Base-by-base conservation (phyloP, 2,888 invertebrate genomes). In the Acleris emargana region DNA sequence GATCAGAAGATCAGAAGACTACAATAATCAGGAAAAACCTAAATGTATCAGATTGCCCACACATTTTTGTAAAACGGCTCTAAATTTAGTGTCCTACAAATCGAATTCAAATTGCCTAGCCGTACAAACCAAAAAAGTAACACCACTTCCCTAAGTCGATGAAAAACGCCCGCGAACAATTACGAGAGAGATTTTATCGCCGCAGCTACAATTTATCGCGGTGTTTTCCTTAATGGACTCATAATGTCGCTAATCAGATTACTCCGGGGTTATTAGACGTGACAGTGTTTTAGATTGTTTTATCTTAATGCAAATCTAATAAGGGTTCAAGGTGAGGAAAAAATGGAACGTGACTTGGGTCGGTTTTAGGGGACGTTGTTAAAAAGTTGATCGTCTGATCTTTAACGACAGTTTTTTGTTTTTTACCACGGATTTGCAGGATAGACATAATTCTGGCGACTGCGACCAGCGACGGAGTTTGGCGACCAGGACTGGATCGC, bases 151-250 rank as follows among this genome's bases (percentile, higher is more conserved):
- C 7, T 18, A 20, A 51, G 59, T 55, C 43, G 50, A 54, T 60
- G 47, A 67, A 62, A 69, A 61, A 61, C 59, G 47, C 18, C 55
- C 47, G 58, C 67, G 60, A 62, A 70, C 67, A 73, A 73, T 73
- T 72, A 72, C 69, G 50, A 45, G 43, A 47, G 63, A 71, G 71
- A 71, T 73, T 73, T 68, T 75, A 73, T 73, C 73, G 61, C 64
- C 61, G 71, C 71, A 68, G 71, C 69, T 73, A 72, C 72, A 70
- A 72, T 75, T 75, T 71, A 72, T 69, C 70, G 66, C 69, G 67
- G 71, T 74, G 73, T 73, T 71, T 72, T 68, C 73, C 73, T 67
- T 77, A 77, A 77, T 76, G 77, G 76, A 75, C 71, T 71, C 74
- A 70, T 77, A 74, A 76, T 74, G 72, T 69, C 57, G 69, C 64